phyloP scores from a whole-genome alignment of 2,888 invertebrate species.

The Tipula confusa region DNA sequence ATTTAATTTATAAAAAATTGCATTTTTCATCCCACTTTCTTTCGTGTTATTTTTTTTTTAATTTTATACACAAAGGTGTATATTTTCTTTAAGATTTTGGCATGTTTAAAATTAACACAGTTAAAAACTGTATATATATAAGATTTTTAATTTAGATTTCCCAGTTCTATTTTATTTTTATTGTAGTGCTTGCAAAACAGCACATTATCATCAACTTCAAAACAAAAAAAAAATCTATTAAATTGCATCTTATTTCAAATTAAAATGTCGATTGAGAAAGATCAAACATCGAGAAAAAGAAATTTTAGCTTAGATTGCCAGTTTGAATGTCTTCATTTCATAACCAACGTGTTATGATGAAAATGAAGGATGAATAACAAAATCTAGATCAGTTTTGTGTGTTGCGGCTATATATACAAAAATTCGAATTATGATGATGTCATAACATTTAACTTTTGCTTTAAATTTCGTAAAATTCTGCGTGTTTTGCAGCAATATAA shows the following conservation, averaged over 20 bases:
- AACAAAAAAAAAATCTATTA: not conserved
- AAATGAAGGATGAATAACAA: not conserved
- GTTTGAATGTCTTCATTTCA: not conserved
- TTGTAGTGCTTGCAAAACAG: not conserved
- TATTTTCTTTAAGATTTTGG: not conserved
- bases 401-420: not conserved
- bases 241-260: not conserved
- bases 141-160: not conserved
- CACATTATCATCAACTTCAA: not conserved
- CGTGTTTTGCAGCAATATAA: not conserved
- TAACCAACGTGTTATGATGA: not conserved
- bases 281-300: not conserved
- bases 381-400: not conserved
- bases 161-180: not conserved
- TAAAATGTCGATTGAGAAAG: not conserved
- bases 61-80: no score
- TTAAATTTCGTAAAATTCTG: not conserved
- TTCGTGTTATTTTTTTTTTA: not conserved
- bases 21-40: not conserved
- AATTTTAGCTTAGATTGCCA: not conserved
- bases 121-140: not conserved
- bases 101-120: not conserved
- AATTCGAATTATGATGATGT: not conserved
- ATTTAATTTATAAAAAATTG: slow-evolving; percentile 13
- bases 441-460: not conserved